Percentiles rank a stretch among this genome's conserved stretches.
phyloP scores from a whole-genome alignment of 2,797 vertebrate genomes.

The Phalloptychus januarius region DNA sequence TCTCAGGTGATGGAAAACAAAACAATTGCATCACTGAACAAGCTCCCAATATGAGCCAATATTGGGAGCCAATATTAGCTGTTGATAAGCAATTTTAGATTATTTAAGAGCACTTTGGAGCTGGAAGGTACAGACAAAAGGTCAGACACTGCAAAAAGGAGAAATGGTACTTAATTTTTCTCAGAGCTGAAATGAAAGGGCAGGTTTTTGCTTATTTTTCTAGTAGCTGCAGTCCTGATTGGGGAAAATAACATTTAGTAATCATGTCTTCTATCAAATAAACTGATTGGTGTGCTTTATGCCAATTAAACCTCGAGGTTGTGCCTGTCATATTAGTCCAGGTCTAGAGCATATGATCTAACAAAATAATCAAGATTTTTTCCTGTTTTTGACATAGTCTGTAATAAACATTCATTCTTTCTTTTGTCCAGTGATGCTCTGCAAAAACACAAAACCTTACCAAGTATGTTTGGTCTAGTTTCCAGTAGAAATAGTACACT shows the following conservation, averaged over 20 bases:
- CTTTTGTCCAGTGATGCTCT: not conserved
- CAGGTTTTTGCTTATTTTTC: not conserved
- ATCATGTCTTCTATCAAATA: not conserved
- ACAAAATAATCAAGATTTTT: not conserved
- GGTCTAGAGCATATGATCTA: not conserved
- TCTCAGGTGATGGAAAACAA: not conserved
- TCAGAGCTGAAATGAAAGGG: not conserved
- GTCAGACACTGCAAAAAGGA: slow-evolving; percentile 9
- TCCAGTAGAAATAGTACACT: too few relatives aligned
- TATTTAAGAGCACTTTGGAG: slow-evolving; percentile 3
- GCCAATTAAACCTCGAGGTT: not conserved
- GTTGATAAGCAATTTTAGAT: slow-evolving; percentile 1
- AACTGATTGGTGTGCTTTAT: not conserved
- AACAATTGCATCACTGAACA: not conserved
- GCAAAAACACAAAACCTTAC: not conserved
- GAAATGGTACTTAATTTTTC: not conserved
- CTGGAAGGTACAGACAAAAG: slow-evolving; percentile 13
- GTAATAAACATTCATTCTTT: not conserved
- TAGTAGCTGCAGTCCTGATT: not conserved
- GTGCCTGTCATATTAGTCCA: not conserved
- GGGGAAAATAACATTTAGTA: not conserved
- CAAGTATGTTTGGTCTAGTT: too few relatives aligned
- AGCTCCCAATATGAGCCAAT: not conserved
- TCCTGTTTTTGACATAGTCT: not conserved
- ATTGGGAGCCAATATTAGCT: too few relatives aligned